Conservation (phyloP, 1,140 invertebrate species). For the Periplaneta americana region DNA sequence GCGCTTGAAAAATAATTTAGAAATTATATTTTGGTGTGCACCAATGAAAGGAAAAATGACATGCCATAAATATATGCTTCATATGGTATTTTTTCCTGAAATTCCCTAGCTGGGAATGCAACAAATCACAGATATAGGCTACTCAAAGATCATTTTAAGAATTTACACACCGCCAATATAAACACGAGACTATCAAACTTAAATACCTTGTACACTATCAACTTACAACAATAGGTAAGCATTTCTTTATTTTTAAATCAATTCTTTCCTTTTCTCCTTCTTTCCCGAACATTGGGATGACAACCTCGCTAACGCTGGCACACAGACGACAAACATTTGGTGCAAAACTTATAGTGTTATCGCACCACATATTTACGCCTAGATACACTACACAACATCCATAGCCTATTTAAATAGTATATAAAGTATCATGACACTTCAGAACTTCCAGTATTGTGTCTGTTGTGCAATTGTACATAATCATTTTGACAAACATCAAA, state of each 20-base stretch:
- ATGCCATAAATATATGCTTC: too few relatives aligned
- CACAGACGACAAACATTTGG: constrained; percentile 22
- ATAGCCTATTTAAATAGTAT: not conserved
- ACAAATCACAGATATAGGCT: too few relatives aligned
- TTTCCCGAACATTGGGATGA: constrained; percentile 22
- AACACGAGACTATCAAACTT: too few relatives aligned
- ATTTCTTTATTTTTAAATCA: constrained; percentile 21
- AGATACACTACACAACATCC: not conserved
- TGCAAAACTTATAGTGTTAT: constrained; percentile 8
- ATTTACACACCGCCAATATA: too few relatives aligned
- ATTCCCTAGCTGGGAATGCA: too few relatives aligned
- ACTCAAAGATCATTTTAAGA: too few relatives aligned
- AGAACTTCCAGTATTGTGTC: not conserved
- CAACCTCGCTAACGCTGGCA: constrained; percentile 20
- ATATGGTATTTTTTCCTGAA: too few relatives aligned
- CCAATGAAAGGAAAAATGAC: too few relatives aligned
- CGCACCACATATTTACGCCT: constrained; percentile 12
- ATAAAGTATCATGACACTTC: not conserved
- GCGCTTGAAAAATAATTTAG: too few relatives aligned
- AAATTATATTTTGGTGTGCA: too few relatives aligned
- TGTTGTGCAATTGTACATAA: not conserved
- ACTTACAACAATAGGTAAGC: constrained; percentile 19
- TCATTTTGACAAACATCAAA: not conserved
- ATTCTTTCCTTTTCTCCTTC: constrained; percentile 19
- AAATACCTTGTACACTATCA: too few relatives aligned